Conservation (phyloP, 2,113 vertebrate species). For the Gymnocephalus cernua region DNA sequence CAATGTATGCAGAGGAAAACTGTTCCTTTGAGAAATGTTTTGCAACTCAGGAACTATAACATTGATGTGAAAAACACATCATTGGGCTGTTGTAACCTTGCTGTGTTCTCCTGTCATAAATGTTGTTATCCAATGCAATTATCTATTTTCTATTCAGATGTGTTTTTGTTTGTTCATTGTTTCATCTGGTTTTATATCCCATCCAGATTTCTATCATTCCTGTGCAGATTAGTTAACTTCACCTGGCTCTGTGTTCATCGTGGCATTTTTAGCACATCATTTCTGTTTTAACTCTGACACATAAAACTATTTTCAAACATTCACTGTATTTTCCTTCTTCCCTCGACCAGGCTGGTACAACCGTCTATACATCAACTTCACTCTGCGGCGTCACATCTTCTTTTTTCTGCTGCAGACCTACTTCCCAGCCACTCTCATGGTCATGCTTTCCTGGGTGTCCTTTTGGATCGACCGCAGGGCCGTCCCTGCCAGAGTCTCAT, state of each 20-base stretch:
- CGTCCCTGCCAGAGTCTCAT: constrained; percentile 93
- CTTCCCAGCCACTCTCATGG: constrained; percentile 94
- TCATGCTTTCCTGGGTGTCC: constrained; percentile 96
- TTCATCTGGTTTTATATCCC: not conserved
- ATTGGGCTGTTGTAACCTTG: not conserved
- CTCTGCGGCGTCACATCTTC: constrained; percentile 92
- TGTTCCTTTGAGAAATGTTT: constrained; percentile 2
- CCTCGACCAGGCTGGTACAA: constrained; percentile 92
- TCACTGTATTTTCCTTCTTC: constrained; percentile 1
- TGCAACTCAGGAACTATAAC: not conserved
- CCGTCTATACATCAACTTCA: constrained; percentile 95
- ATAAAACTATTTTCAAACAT: not conserved
- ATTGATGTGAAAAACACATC: constrained; percentile 1
- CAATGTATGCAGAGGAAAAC: not conserved
- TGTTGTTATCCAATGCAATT: not conserved
- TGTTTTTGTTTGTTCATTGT: not conserved
- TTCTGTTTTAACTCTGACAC: not conserved
- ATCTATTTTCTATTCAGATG: constrained; percentile 12
- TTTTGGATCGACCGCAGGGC: constrained; percentile 95
- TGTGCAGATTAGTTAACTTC: constrained; percentile 5
- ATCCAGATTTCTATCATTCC: not conserved
- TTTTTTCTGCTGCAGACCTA: constrained; percentile 97
- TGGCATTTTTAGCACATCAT: not conserved
- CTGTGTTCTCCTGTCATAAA: constrained; percentile 6
- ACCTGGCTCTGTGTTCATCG: not conserved